phyloP scores from a whole-genome alignment of 1,140 invertebrate species.

The Trichoplusia ni region DNA sequence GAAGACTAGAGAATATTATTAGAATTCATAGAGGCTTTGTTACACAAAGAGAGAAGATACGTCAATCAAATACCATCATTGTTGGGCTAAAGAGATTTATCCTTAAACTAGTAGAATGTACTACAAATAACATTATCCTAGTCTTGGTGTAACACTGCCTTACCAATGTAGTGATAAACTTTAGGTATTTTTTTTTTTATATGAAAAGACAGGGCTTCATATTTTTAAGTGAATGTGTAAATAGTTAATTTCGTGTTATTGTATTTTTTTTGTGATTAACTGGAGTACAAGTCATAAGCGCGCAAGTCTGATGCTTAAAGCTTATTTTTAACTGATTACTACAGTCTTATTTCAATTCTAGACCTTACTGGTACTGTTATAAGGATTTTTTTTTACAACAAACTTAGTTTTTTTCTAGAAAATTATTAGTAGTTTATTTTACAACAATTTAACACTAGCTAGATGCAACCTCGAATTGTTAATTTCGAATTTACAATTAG shows the following conservation, averaged over 20 bases:
- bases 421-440: neutral
- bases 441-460: neutral
- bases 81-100: no score
- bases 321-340: neutral
- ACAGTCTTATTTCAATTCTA: neutral
- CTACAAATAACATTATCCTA: no score
- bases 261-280: conserved; percentile 38
- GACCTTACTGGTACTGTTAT: no score
- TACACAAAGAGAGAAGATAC: no score
- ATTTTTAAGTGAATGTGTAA: conserved; percentile 44
- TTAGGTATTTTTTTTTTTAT: conserved; percentile 30
- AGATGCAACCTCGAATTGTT: conserved; percentile 45
- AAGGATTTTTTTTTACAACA: neutral
- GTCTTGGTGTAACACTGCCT: no score
- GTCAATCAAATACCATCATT: no score
- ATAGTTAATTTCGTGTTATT: conserved; percentile 41
- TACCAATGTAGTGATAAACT: conserved; percentile 11
- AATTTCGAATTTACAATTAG: conserved; percentile 78
- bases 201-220: conserved; percentile 49
- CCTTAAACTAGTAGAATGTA: no score
- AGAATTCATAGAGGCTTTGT: no score
- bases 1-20: no score
- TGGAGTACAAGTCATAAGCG: conserved; percentile 20
- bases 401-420: neutral
- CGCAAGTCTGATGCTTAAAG: neutral